phyloP scores from a whole-genome alignment of 1,140 invertebrate genomes.

The Asbolus verrucosus region DNA sequence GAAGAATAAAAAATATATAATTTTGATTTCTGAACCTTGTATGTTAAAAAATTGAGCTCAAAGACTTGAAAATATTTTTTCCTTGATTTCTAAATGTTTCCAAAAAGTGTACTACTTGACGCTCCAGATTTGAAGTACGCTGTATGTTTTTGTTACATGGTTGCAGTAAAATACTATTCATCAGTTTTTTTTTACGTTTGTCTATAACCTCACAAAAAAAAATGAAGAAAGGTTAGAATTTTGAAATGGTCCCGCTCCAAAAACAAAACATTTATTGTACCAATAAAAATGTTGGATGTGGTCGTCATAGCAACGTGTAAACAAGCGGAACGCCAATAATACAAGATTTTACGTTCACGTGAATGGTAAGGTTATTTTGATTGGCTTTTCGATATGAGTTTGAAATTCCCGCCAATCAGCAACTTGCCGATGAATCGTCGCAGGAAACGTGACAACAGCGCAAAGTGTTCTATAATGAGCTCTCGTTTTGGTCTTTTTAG shows the following conservation, averaged over 20 bases:
- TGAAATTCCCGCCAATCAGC: constrained; percentile 52
- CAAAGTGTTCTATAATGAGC: not conserved
- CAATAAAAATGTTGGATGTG: constrained; percentile 28
- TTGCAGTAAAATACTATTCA: not conserved
- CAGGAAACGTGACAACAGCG: constrained; percentile 50
- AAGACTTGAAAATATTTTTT: too few species aligned
- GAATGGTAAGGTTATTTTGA: constrained; percentile 11
- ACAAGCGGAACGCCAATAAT: constrained; percentile 49
- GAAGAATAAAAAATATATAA: too few species aligned
- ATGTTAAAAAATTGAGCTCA: too few species aligned
- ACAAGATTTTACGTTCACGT: constrained; percentile 28
- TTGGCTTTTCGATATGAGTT: constrained; percentile 51
- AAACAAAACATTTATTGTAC: constrained; percentile 18
- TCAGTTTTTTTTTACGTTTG: not conserved
- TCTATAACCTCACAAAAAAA: constrained; percentile 10
- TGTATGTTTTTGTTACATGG: constrained; percentile 14
- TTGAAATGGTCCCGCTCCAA: constrained; percentile 39
- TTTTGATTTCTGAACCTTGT: too few species aligned
- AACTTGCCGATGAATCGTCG: constrained; percentile 10
- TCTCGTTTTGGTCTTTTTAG: too few species aligned
- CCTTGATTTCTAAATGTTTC: constrained; percentile 8
- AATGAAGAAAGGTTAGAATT: constrained; percentile 36
- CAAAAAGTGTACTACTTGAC: too few species aligned
- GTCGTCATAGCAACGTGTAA: constrained; percentile 53
- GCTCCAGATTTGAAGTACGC: too few species aligned